Percentiles rank a stretch among this genome's conserved stretches.
Conservation (phyloP, 2,113 vertebrate genomes). For the Synchiropus splendidus region DNA sequence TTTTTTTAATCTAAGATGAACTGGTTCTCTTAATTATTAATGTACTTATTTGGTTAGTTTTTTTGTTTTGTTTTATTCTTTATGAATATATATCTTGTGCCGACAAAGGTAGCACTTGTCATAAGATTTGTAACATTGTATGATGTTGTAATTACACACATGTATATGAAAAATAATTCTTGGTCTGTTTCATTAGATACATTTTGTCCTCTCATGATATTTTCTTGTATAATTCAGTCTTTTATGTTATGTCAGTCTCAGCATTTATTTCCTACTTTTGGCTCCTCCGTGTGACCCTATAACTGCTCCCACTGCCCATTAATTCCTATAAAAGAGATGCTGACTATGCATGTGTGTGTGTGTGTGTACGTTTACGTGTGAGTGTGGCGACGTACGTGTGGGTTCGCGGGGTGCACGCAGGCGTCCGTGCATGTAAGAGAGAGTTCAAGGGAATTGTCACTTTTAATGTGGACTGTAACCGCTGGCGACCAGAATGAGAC, state of each 20-base stretch:
- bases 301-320: constrained; percentile 32
- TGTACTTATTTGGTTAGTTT: too few species aligned
- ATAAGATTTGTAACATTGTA: too few species aligned
- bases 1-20: too few species aligned
- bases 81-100: too few species aligned
- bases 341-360: constrained; percentile 69
- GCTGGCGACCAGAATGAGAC: constrained; percentile 69
- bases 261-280: constrained; percentile 9
- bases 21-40: too few species aligned
- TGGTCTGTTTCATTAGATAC: too few species aligned
- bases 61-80: too few species aligned
- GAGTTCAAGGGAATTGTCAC: constrained; percentile 73
- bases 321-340: constrained; percentile 67
- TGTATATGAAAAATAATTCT: too few species aligned
- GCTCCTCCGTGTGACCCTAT: constrained; percentile 1
- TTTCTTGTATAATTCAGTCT: not conserved
- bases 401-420: too few species aligned
- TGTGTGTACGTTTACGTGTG: constrained; percentile 43
- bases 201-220: not conserved
- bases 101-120: too few species aligned
- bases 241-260: not conserved
- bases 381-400: not conserved
- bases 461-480: constrained; percentile 77
- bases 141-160: too few species aligned
- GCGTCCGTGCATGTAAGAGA: not conserved